These are phyloP conservation scores for Syngnathus acus DNA, from an alignment of 2,797 vertebrate species.

Conservation along the genomic window DNA sequence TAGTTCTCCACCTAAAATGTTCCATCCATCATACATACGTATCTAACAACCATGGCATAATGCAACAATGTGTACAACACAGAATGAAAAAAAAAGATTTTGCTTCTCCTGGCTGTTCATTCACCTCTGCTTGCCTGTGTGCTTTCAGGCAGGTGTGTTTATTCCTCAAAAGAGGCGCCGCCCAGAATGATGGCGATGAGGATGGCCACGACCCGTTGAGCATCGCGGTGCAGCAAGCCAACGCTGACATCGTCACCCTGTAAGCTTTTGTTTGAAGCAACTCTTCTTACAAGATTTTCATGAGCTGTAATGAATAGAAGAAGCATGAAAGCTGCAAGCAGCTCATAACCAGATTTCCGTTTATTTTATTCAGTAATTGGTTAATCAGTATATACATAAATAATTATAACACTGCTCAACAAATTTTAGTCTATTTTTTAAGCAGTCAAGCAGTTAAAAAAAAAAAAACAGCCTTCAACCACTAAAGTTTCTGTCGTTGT, in stretches of 20 bases:
- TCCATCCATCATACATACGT: too few species aligned
- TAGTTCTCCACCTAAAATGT: too few species aligned
- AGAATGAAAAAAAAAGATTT: too few species aligned
- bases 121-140: background rate
- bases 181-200: conserved; percentile 82
- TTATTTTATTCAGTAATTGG: background rate
- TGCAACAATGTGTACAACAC: too few species aligned
- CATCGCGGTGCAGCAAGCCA: conserved; percentile 90
- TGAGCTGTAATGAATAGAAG: background rate
- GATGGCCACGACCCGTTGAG: conserved; percentile 88
- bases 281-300: background rate
- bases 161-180: conserved; percentile 90
- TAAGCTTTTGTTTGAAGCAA: conserved; percentile 52
- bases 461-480: background rate
- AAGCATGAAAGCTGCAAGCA: background rate
- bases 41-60: too few species aligned
- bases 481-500: background rate
- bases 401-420: background rate
- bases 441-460: too few species aligned
- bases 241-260: conserved; percentile 95
- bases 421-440: too few species aligned
- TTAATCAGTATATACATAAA: background rate
- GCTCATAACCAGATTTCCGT: background rate
- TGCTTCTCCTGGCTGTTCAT: too few species aligned
- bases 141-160: conserved; percentile 88